Evolutionary conservation across 2,113 vertebrate genomes (phyloP), one percentile per base, ranked within the genome.

Genomic region (Xiphorhynchus elegans): DNA sequence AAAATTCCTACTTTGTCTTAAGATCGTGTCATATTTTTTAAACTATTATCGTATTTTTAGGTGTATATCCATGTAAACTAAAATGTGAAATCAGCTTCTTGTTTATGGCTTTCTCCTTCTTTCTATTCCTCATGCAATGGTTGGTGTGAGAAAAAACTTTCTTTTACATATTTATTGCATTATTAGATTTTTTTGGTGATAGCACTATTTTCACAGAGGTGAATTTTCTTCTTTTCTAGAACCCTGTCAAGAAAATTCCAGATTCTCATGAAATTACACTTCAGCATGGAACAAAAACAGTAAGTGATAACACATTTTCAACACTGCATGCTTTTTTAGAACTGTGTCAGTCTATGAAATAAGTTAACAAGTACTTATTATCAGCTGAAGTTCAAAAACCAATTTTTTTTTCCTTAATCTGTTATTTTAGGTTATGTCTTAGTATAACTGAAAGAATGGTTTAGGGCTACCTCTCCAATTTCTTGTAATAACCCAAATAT

Each of bases 191-290:
- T 50, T 44, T 24, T 28, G 9, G 10, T 56, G 5, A 13, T 52
- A 53, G 3, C 13, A 52, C 5, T 60, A 0, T 59, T 52, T 62
- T 81, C 33, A 79, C 21, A 49, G 10, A 93, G 9, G 12, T 80
- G 14, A 5, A 60, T 86, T 67, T 67, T 77, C 9, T 70, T n/a
- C 46, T 60, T 58, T 78, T 89, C 33, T 95, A 99, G 99, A 98
- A 98, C 87, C 99, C 99, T 84, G 96, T 99, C 46, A 99, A 98
- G 97, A 99, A 98, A 97, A 99, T 99, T 96, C 99, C 99, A 82
- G 99, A 99, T 95, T 98, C 99, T 11, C 99, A 99, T 97, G 99
- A 99, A 95, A 99, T 99, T 97, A 99, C 98, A 3, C 97, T 99
- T 44, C 98, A 98, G 72, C 99, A 99, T 50, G 99, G 99, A 93